Evolutionary conservation across 1,140 invertebrate genomes (phyloP).

Genomic region (Tetranychus urticae): DNA sequence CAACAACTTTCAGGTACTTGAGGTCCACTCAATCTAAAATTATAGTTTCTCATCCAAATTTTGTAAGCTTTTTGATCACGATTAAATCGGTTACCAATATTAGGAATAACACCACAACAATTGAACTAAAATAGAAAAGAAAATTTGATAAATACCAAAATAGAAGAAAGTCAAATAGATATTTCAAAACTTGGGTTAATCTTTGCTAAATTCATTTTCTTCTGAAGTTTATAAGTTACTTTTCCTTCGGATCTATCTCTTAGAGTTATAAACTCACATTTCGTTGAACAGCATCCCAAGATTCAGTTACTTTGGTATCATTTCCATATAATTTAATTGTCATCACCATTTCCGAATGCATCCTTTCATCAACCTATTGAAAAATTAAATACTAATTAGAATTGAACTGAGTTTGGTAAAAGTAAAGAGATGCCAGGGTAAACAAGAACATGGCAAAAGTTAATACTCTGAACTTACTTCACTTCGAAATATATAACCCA

Average conservation of each 20-base stretch:
- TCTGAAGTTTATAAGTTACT: neutral
- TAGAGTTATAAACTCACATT: constrained; percentile 7
- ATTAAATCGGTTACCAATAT: neutral
- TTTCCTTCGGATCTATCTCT: neutral
- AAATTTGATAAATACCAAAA: neutral
- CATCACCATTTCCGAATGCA: constrained; percentile 45
- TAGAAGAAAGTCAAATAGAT: neutral
- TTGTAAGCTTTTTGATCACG: neutral
- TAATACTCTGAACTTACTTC: constrained; percentile 12
- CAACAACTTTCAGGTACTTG: constrained; percentile 1
- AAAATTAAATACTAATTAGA: neutral
- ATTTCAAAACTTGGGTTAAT: neutral
- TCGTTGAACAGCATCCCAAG: constrained; percentile 36
- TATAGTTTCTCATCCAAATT: neutral
- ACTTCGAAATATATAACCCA: constrained; percentile 59
- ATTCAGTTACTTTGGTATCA: constrained; percentile 33
- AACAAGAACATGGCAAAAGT: neutral
- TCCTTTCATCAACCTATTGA: constrained; percentile 15
- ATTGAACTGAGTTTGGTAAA: neutral
- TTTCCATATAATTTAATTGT: constrained; percentile 27
- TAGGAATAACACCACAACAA: constrained; percentile 46
- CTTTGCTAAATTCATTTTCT: neutral
- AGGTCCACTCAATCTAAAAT: neutral
- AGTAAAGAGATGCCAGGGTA: neutral
- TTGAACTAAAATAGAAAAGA: constrained; percentile 28